These are phyloP conservation scores for Dichetophora obliterata DNA, from an alignment of 2,888 invertebrate genomes.

Conservation along the genomic window DNA sequence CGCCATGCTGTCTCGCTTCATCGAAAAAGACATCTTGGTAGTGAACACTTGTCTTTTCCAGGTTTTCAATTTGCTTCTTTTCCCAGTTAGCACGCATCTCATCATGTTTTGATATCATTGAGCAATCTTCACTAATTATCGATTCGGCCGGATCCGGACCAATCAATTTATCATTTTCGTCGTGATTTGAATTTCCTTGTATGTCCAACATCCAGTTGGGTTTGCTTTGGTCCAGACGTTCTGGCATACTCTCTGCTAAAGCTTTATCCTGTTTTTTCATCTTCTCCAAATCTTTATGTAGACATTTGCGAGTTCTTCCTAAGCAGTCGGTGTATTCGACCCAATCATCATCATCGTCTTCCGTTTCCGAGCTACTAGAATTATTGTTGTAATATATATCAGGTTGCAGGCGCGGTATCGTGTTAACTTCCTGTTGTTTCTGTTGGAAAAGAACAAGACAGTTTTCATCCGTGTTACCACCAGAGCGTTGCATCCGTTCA, in stretches of 20 bases:
- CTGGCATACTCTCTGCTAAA: conserved; percentile 65
- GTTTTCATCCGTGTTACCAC: conserved; percentile 67
- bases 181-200: conserved; percentile 49
- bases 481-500: conserved; percentile 68
- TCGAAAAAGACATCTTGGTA: conserved; percentile 93
- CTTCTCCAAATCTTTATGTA: conserved; percentile 80
- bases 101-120: conserved; percentile 75
- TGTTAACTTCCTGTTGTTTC: conserved; percentile 64
- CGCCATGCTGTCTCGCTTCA: conserved; percentile 93
- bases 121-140: conserved; percentile 65
- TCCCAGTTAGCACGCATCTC: conserved; percentile 90
- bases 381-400: conserved; percentile 68
- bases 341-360: conserved; percentile 78
- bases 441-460: conserved; percentile 68
- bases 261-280: conserved; percentile 76
- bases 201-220: conserved; percentile 68
- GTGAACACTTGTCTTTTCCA: conserved; percentile 83
- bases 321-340: conserved; percentile 90
- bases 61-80: conserved; percentile 81
- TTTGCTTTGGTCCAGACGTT: conserved; percentile 65
- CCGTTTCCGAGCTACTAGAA: conserved; percentile 50
- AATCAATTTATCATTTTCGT: conserved; percentile 52
- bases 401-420: not conserved
- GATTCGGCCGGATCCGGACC: conserved; percentile 67
- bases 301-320: conserved; percentile 88